Conservation (phyloP, 2,888 invertebrate species). For the Tanypteryx hageni region DNA sequence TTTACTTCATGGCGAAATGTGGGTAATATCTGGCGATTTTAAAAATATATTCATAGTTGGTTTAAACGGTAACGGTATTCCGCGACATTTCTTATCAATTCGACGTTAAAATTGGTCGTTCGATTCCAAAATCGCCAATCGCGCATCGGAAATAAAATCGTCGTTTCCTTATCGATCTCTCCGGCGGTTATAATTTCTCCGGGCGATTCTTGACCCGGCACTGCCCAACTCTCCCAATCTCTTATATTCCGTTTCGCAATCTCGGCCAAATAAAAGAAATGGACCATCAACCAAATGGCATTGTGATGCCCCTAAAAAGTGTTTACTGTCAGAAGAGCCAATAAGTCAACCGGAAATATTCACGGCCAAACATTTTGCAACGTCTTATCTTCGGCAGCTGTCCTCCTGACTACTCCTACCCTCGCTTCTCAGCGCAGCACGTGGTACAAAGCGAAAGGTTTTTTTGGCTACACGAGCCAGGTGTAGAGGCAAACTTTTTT, state of each 20-base stretch:
- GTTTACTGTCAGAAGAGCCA: neutral
- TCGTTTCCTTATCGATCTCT: neutral
- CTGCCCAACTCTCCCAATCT: neutral
- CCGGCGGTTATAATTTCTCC: neutral
- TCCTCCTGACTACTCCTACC: too few relatives aligned
- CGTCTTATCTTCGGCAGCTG: neutral
- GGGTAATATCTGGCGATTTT: neutral
- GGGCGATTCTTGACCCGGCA: conserved; percentile 1
- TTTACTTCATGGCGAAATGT: neutral
- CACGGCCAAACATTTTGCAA: neutral
- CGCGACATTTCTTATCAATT: neutral
- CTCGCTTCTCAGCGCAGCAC: neutral
- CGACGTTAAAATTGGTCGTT: neutral
- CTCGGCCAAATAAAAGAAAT: neutral
- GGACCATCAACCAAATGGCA: neutral
- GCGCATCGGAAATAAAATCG: neutral
- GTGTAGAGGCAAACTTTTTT: too few relatives aligned
- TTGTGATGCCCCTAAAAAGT: neutral
- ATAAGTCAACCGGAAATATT: neutral
- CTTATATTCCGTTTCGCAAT: neutral
- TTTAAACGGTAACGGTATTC: too few relatives aligned
- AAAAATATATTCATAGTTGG: too few relatives aligned
- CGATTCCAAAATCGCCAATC: neutral
- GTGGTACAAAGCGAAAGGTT: neutral
- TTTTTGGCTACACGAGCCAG: neutral